These are phyloP conservation scores for Bufo bufo DNA, from an alignment of 2,113 vertebrate genomes.

Conservation along the genomic window DNA sequence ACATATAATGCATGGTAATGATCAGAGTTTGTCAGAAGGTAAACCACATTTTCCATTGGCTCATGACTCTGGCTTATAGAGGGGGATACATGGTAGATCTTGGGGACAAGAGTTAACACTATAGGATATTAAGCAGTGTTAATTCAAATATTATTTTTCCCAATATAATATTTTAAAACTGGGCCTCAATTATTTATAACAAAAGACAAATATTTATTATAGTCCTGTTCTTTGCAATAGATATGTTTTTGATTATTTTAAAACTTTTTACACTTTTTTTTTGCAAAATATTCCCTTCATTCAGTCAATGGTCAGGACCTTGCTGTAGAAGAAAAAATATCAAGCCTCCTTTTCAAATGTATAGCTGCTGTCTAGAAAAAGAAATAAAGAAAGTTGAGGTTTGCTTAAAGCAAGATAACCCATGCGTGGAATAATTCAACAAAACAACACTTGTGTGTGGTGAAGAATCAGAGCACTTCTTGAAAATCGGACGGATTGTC, in stretches of 20 bases:
- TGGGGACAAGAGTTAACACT: too few relatives aligned
- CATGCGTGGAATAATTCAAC: constrained; percentile 48
- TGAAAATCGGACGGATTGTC: constrained; percentile 51
- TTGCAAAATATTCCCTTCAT: background rate
- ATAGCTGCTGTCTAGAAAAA: constrained; percentile 23
- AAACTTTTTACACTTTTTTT: background rate
- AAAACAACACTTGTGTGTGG: constrained; percentile 16
- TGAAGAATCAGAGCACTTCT: constrained; percentile 41
- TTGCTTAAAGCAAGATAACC: constrained; percentile 36
- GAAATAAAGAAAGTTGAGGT: constrained; percentile 4
- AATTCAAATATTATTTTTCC: background rate
- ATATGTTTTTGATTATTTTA: background rate
- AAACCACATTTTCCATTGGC: background rate
- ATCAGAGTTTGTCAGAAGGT: too few relatives aligned
- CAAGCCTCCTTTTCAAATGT: background rate
- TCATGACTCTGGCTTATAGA: background rate
- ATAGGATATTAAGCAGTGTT: background rate
- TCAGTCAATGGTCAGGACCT: background rate
- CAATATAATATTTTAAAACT: too few relatives aligned
- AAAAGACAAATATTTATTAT: too few relatives aligned
- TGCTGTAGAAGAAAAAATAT: background rate
- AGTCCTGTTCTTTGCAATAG: too few relatives aligned
- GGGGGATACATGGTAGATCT: too few relatives aligned
- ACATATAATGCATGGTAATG: too few relatives aligned
- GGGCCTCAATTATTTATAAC: too few relatives aligned